Conservation (phyloP, 2,113 vertebrate genomes). For the Oenanthe oenanthe region DNA sequence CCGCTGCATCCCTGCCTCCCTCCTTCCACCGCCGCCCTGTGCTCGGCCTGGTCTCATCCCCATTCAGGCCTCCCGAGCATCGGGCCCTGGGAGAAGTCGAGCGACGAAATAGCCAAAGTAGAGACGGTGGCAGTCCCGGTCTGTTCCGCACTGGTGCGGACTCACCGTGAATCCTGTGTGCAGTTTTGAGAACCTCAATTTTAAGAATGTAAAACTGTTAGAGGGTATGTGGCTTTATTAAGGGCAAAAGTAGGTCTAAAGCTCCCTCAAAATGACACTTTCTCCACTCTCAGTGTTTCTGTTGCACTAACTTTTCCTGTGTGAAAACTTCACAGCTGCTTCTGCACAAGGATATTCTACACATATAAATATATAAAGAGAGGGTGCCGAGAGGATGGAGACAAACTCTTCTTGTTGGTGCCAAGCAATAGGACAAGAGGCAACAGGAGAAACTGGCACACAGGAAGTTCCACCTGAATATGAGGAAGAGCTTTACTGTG, state of each 20-base stretch:
- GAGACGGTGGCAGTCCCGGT: not conserved
- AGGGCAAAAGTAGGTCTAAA: not conserved
- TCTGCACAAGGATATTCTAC: not conserved
- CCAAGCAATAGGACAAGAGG: not conserved
- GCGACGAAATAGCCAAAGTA: not conserved
- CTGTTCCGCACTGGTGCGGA: not conserved
- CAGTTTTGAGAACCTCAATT: not conserved
- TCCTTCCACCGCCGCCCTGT: fast-evolving
- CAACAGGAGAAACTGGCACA: not conserved
- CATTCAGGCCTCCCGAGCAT: fast-evolving
- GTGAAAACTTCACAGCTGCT: not conserved
- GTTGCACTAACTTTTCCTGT: not conserved
- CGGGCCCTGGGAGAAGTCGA: not conserved
- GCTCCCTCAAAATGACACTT: not conserved
- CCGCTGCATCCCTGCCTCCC: fast-evolving
- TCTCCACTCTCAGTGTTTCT: not conserved
- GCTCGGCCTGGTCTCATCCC: fast-evolving
- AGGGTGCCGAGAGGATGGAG: not conserved
- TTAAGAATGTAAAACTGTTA: not conserved
- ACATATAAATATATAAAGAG: not conserved
- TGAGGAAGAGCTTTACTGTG: not conserved
- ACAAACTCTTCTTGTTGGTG: not conserved
- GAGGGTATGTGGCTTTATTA: not conserved
- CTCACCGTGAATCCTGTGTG: not conserved
- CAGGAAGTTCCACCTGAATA: not conserved